phyloP scores from a whole-genome alignment of 2,888 invertebrate species.

The Acheta domesticus region DNA sequence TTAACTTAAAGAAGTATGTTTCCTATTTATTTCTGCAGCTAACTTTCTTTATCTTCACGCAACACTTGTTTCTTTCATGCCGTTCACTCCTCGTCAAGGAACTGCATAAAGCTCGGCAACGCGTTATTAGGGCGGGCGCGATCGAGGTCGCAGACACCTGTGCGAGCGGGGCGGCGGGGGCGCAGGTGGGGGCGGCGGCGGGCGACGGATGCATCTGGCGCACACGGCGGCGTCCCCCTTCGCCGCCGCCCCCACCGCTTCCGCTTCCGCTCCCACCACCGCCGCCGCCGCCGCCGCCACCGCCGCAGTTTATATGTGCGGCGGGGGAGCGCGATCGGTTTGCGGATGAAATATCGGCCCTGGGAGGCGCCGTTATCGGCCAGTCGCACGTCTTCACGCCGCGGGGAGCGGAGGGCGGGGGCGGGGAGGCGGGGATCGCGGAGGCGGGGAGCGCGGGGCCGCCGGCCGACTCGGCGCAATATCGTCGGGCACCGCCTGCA shows the following conservation, averaged over 20 bases:
- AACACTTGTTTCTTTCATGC: too few species aligned
- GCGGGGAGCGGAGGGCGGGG: not conserved
- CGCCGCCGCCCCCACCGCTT: not conserved
- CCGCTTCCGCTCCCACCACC: not conserved
- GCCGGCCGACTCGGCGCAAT: not conserved
- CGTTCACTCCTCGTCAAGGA: too few species aligned
- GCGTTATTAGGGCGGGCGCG: too few species aligned
- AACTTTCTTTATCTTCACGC: too few species aligned
- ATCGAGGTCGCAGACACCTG: too few species aligned
- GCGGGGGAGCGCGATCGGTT: not conserved
- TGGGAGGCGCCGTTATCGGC: slow-evolving; percentile 18
- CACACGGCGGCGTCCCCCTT: not conserved
- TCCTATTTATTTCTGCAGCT: too few species aligned
- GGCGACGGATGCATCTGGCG: not conserved
- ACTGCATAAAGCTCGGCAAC: too few species aligned
- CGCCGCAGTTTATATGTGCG: not conserved
- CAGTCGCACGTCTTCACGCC: slow-evolving; percentile 18
- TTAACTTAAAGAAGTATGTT: too few species aligned
- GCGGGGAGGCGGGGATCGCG: too few species aligned
- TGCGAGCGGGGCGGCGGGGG: too few species aligned
- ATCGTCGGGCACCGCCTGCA: not conserved
- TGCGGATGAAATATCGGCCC: not conserved
- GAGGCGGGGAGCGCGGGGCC: not conserved
- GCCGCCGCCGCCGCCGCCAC: not conserved
- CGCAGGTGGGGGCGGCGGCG: too few species aligned